Percentiles rank a stretch among this genome's conserved stretches.
phyloP scores from a whole-genome alignment of 92 coral and sea anemone genomes.

The Epizoanthus ramosus region DNA sequence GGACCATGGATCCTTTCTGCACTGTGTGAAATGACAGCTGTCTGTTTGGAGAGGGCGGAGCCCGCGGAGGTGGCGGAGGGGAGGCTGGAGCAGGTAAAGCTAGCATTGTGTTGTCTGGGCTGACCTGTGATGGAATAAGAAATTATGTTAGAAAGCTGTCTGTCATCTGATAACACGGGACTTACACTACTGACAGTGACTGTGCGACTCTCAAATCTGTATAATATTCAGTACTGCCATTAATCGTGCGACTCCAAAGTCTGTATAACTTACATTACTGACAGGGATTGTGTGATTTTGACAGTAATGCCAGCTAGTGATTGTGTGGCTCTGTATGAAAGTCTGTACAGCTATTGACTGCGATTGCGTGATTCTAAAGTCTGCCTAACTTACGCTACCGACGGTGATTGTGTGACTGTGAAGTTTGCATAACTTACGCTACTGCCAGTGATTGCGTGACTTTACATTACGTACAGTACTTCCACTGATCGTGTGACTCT shows the following conservation, averaged over 20 bases:
- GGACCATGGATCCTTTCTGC: constrained; percentile 28
- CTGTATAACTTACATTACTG: no score
- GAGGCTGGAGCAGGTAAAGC: constrained; percentile 88
- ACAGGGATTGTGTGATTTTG: no score
- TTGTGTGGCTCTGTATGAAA: neutral
- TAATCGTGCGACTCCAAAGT: neutral
- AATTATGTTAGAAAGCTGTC: no score
- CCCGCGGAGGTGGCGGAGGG: constrained; percentile 72
- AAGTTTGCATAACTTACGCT: no score
- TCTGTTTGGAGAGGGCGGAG: constrained; percentile 65
- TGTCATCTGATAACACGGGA: no score
- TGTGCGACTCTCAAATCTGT: constrained; percentile 31
- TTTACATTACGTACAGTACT: no score
- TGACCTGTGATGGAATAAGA: constrained; percentile 53
- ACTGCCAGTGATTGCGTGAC: no score
- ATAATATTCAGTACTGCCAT: no score
- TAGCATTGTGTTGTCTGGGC: constrained; percentile 65
- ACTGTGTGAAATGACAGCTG: constrained; percentile 69
- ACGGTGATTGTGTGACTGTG: constrained; percentile 54
- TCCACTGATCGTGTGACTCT: neutral
- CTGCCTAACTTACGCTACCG: constrained; percentile 5
- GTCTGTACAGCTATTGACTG: no score
- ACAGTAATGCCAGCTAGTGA: no score
- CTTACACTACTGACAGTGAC: constrained; percentile 46
- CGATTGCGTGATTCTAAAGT: neutral